Percentiles rank a stretch among this genome's conserved stretches.
phyloP scores from a whole-genome alignment of 2,888 invertebrate species.

The Melitaea athalia region DNA sequence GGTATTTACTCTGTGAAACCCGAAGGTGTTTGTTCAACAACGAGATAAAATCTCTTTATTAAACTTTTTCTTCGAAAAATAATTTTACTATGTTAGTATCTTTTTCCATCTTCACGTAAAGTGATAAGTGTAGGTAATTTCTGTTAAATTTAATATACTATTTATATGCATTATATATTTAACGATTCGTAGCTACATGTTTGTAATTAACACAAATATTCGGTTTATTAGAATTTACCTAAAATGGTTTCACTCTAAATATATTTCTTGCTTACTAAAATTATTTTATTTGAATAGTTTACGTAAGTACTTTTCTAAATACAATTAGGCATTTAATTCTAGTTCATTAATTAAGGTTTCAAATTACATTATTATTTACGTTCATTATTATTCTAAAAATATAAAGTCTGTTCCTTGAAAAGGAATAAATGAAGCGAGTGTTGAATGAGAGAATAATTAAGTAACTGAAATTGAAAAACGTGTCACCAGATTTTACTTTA shows the following conservation, averaged over 20 bases:
- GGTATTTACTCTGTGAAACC: slow-evolving; percentile 24
- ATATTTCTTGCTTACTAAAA: not conserved
- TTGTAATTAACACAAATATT: too few relatives aligned
- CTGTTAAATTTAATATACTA: not conserved
- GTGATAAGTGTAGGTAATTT: not conserved
- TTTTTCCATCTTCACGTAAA: not conserved
- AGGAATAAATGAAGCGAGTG: not conserved
- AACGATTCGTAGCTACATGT: too few relatives aligned
- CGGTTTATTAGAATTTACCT: too few relatives aligned
- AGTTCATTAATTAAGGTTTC: not conserved
- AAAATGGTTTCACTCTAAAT: not conserved
- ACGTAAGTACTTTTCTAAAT: not conserved
- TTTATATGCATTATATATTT: too few relatives aligned
- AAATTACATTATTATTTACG: not conserved
- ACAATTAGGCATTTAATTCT: not conserved
- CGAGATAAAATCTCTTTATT: slow-evolving; percentile 35
- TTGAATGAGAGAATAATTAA: slow-evolving; percentile 2
- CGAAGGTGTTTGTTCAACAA: slow-evolving; percentile 33
- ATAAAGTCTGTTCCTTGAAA: not conserved
- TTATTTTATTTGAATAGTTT: not conserved
- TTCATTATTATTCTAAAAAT: not conserved
- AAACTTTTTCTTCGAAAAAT: not conserved
- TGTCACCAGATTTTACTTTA: slow-evolving; percentile 34
- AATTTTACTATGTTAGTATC: not conserved
- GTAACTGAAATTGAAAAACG: slow-evolving; percentile 13